Conservation (phyloP, 2,113 vertebrate species). For the Micronisus gabar region DNA sequence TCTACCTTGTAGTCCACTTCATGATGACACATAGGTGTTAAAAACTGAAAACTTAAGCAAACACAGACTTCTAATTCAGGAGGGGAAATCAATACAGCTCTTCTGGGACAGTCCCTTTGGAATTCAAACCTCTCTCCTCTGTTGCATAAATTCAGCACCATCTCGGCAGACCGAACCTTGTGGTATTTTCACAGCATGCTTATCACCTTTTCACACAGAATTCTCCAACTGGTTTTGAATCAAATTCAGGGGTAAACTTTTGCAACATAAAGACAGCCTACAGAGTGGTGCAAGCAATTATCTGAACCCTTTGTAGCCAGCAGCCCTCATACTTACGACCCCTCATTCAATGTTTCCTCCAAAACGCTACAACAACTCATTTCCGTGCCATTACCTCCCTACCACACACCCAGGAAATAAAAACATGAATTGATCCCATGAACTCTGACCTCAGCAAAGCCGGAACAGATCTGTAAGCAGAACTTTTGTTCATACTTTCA, state of each 20-base stretch:
- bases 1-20: background rate
- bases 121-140: background rate
- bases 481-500: background rate
- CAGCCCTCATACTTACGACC: no score
- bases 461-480: no score
- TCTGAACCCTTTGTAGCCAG: background rate
- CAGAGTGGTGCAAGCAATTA: background rate
- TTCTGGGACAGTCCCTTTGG: background rate
- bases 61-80: background rate
- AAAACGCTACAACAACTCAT: background rate
- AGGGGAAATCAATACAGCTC: background rate
- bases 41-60: background rate
- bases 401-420: background rate
- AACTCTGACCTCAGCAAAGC: background rate
- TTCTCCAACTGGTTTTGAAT: background rate
- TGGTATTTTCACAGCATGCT: background rate
- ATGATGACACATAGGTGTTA: background rate
- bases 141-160: background rate
- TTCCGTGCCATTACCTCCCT: background rate
- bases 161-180: background rate
- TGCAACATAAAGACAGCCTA: background rate
- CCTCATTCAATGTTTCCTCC: background rate
- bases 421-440: fast-evolving
- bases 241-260: background rate
- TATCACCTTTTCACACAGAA: background rate